phyloP scores from a whole-genome alignment of 2,797 vertebrate genomes.

The Notolepis coatsorum region DNA sequence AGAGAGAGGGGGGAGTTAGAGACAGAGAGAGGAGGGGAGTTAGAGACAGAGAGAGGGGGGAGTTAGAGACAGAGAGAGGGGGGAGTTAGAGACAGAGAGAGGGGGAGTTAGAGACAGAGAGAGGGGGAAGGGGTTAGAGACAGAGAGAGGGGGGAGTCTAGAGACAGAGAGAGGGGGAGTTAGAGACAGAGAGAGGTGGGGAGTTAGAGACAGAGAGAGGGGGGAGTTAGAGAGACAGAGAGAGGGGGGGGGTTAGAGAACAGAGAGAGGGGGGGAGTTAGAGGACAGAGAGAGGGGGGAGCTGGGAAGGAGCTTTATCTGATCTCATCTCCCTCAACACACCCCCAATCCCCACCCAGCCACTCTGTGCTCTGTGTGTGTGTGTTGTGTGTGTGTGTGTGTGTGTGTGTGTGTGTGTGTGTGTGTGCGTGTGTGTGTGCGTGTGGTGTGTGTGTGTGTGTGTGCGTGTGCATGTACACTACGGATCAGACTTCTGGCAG shows the following conservation, averaged over 20 bases:
- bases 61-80: no score
- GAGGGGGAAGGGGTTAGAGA: no score
- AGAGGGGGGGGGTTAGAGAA: not conserved
- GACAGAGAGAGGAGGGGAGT: no score
- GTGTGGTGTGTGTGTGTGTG: constrained; percentile 5
- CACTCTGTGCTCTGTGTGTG: constrained; percentile 23
- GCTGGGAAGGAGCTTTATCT: constrained; percentile 57
- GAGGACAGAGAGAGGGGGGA: not conserved
- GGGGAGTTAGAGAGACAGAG: not conserved
- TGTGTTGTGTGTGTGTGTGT: constrained; percentile 24
- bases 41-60: no score
- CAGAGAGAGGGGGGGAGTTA: not conserved
- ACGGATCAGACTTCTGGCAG: not conserved
- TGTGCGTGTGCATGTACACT: constrained; percentile 21
- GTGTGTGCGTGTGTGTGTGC: not conserved
- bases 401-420: constrained; percentile 4
- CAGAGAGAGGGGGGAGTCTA: not conserved
- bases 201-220: not conserved
- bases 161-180: not conserved
- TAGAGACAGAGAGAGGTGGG: no score
- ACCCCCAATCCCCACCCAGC: constrained; percentile 53
- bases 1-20: no score
- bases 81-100: no score
- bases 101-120: no score
- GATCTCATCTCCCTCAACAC: constrained; percentile 61